Evolutionary conservation across 1,140 invertebrate genomes (phyloP).

Genomic region (Octopus bimaculoides): DNA sequence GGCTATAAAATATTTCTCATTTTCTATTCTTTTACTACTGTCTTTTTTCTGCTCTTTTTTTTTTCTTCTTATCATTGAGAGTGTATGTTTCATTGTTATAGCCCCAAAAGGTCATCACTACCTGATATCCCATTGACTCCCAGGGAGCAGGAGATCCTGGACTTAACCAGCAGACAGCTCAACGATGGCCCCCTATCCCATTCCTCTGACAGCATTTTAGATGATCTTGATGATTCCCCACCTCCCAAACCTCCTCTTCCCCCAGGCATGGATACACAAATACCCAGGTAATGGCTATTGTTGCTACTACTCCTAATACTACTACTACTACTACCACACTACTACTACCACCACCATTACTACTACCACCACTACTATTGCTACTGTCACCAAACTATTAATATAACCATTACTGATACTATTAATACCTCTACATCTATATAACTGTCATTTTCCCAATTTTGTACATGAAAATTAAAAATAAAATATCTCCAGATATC

Average conservation of each 20-base stretch:
- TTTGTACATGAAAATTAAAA: too few species aligned
- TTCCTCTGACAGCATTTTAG: conserved; percentile 37
- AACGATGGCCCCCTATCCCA: conserved; percentile 23
- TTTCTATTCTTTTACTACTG: neutral
- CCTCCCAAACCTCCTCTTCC: conserved; percentile 87
- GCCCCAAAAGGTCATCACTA: conserved; percentile 66
- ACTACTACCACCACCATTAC: neutral
- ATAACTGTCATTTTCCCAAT: too few species aligned
- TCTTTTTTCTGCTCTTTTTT: neutral
- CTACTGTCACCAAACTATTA: neutral
- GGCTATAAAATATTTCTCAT: neutral
- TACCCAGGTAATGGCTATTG: conserved; percentile 30
- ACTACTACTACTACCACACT: neutral
- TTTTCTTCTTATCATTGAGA: neutral
- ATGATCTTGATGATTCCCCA: conserved; percentile 50
- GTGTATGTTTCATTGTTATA: conserved; percentile 19
- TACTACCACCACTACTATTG: neutral
- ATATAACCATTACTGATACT: too few species aligned
- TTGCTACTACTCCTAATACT: neutral
- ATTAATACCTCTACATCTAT: too few species aligned
- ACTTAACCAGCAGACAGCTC: conserved; percentile 51
- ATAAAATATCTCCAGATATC: too few species aligned
- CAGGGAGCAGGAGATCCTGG: conserved; percentile 56
- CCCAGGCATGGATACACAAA: conserved; percentile 47
- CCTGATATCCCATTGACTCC: conserved; percentile 71